Evolutionary conservation across 2,797 vertebrate genomes (phyloP), one percentile per base, ranked within the genome.

Genomic region (Gymnodraco acuticeps): DNA sequence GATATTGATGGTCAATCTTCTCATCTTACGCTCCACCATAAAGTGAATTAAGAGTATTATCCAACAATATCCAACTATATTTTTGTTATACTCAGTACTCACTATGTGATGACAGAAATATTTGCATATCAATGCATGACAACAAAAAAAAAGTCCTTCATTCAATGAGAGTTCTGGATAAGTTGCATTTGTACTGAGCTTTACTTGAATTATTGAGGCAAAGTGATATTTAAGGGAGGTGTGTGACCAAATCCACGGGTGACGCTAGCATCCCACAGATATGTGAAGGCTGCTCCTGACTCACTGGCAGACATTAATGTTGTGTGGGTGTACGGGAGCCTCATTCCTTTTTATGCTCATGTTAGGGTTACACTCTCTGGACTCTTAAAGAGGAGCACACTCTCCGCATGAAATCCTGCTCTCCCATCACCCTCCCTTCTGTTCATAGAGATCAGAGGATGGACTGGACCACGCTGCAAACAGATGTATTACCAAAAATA

Each of bases 341-440:
- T 90, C 87, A 91, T 94, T 91, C 93, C 93, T 93, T 91, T 87
- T 86, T 77, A 73, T 88, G 90, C 73, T 79, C 66, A 78, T 20
- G 78, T 90, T 90, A 88, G 78, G 70, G 68, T 84, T 90, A 83
- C 63, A 56, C 78, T 75, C 75, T 69, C 70, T 54, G 61, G 84
- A 73, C 82, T 77, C 77, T 93, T 90, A 84, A 81, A 87, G 73
- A 67, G 73, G 77, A 87, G 82, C 72, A 73, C 46, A 64, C 50
- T 75, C 75, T 73, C 45, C 73, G 73, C 64, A 54, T 53, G 70
- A 63, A 80, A 80, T 73, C 60, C 78, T 27, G 58, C 50, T 3
- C 52, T 42, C 33, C 72, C 54, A 51, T 60, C 65, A 42, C 5
- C 43, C 64, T 42, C 41, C 10, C 16, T 58, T 69, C 38, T 60